Base-by-base conservation (phyloP, 2,888 invertebrate species). In the Andrena bicolor region DNA sequence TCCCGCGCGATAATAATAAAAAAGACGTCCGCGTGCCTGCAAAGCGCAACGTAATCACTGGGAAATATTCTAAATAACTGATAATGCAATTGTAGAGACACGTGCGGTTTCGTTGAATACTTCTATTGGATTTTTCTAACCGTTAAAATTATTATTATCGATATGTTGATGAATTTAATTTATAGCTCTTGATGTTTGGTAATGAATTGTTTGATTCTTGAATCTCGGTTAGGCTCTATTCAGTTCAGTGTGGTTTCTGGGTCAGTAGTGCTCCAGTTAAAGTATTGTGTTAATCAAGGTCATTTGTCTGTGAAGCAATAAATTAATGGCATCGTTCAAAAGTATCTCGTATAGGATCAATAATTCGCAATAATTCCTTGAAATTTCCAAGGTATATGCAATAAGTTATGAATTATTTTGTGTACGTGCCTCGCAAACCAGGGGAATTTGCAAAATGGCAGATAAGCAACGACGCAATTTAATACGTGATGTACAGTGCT, bases 161-260 rank as follows among this genome's bases (percentile, higher is more conserved):
- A 8, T 13, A 26, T 10, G 32, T n/a, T 16, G 6, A 16, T 8
- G 51, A 28, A 49, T 35, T 26, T 20, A 26, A 41, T 28, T 32
- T 10, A 13, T 10, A 5, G 32, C 7, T 20, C 16, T 3, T 0
- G 48, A 30, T 56, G 49, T 49, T 78, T 49, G n/a, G 35, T 20
- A 64, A 79, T 32, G 64, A 58, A 23, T 80, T 77, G 26, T n/a
- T 60, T 48, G 35, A 10, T 66, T 71, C 58, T 77, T 51, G 26
- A 60, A 51, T 48, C 48, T 30, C 72, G 63, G 72, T 79, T 73
- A 32, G 48, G 72, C 60, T 72, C 72, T 78, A 72, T 79, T 66
- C 53, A 53, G 73, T 60, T 79, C 73, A 78, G 66, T 53, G 73
- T 73, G 66, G 23, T 80, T 73, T 80, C 80, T 80, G 56, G 80